Base-by-base conservation (phyloP, 2,797 vertebrate genomes). In the Catostomus latipinnis region DNA sequence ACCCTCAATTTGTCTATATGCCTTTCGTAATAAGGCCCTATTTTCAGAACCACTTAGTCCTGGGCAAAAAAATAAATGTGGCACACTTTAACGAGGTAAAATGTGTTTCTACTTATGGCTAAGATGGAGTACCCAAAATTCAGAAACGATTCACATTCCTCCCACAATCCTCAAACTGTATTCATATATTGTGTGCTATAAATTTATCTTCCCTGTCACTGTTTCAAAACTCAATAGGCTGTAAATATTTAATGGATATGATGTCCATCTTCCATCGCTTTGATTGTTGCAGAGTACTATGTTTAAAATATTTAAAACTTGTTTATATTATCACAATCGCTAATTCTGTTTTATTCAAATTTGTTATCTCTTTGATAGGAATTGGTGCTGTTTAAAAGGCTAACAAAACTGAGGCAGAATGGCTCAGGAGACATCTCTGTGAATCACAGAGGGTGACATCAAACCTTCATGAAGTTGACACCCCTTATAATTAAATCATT, bases 371-470 rank as follows among this genome's bases (percentile, higher is more conserved):
- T 45, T 14, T 48, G 62, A 65, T 43, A 65, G 13, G 62, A 65
- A 65, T 65, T 65, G 62, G 13, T 65, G 46, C 13, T 8, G 34
- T 46, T n/a, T 65, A 48, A 65, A 43, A 48, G 45, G 62, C 62
- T 45, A 74, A 62, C 2, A 54, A 9, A 49, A 11, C 54, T 14
- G 4, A 8, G 4, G 43, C 16, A 4, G 56, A 14, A 1, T 48
- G 1, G 45, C n/a, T 22, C 14, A 73, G 71, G 14, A 56, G 48
- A 56, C 13, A 18, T 18, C 16, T 8, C 14, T 43, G 54, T 53
- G 63, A 50, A 10, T 43, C 11, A 2, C 87, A 87, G 86, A 88
- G 88, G 75, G 71, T 65, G 71, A 89, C 85, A 89, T 34, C 34
- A 34, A 34, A 34, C 2, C 22, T 22, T 22, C 22, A 34, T 34